Evolutionary conservation across 2,797 vertebrate genomes (phyloP).

Genomic region (Hylomyscus alleni): DNA sequence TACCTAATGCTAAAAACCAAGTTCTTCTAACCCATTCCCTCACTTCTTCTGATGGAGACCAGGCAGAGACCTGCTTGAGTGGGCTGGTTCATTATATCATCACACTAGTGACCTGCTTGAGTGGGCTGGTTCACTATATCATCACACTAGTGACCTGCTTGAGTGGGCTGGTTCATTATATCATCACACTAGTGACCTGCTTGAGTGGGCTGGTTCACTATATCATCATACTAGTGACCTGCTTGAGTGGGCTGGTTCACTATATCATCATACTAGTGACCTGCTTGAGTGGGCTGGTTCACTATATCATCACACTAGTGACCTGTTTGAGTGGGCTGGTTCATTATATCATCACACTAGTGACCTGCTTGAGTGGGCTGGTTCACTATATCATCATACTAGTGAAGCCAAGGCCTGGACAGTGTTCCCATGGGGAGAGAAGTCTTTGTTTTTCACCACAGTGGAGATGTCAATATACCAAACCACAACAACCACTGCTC

Average conservation of each 20-base stretch:
- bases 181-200: not conserved
- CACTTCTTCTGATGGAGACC: not conserved
- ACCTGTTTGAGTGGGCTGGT: too few species aligned
- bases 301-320: not conserved
- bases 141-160: not conserved
- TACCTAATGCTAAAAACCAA: constrained; percentile 13
- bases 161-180: not conserved
- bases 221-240: not conserved
- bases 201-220: not conserved
- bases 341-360: not conserved
- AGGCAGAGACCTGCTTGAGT: not conserved
- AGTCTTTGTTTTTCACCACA: not conserved
- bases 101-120: not conserved
- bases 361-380: not conserved
- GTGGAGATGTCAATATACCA: not conserved
- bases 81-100: not conserved
- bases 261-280: not conserved
- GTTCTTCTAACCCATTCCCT: not conserved
- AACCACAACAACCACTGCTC: not conserved
- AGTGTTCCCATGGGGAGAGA: not conserved
- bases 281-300: constrained; percentile 25
- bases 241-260: constrained; percentile 10
- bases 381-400: not conserved
- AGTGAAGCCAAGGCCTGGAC: not conserved
- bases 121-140: not conserved